Conservation (phyloP, 2,113 vertebrate species). For the Struthio camelus region DNA sequence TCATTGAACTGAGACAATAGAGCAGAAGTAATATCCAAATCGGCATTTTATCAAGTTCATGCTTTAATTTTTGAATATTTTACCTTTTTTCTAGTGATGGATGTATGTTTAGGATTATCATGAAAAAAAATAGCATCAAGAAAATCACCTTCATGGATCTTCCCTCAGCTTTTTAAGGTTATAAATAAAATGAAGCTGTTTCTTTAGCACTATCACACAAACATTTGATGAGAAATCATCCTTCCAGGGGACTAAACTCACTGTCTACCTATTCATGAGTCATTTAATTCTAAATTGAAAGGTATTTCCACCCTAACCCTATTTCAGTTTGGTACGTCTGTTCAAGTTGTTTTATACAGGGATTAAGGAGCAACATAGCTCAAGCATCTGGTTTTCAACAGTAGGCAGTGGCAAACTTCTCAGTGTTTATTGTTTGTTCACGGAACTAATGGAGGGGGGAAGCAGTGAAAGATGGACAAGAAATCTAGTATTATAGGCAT, state of each 20-base stretch:
- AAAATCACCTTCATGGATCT: background rate
- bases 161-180: background rate
- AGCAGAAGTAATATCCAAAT: background rate
- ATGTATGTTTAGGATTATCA: background rate
- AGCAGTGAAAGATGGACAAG: too few species aligned
- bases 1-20: background rate
- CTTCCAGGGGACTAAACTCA: background rate
- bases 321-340: background rate
- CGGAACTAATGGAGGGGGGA: background rate
- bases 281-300: background rate
- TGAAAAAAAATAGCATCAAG: background rate
- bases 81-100: background rate
- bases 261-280: background rate
- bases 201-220: background rate
- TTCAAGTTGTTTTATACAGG: background rate
- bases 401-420: background rate
- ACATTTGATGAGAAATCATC: accelerated
- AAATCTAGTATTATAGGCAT: too few species aligned
- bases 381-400: background rate
- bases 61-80: background rate
- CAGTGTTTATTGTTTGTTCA: background rate
- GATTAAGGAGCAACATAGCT: background rate
- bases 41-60: background rate
- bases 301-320: background rate
- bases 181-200: background rate